These are phyloP conservation scores for Drosophila engyochracea DNA, from an alignment of 2,888 invertebrate genomes.

Conservation along the genomic window DNA sequence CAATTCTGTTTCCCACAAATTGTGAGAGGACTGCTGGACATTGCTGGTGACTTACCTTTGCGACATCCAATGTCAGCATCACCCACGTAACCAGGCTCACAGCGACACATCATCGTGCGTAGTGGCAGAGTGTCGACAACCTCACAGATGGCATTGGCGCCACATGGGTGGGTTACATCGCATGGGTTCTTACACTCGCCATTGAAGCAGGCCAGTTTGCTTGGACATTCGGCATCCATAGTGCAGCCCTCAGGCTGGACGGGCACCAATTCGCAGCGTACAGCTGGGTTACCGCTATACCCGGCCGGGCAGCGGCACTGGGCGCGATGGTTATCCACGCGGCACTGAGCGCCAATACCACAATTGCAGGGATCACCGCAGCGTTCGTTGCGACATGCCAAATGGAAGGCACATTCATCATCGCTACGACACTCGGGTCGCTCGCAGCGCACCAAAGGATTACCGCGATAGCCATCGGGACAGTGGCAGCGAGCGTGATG, in stretches of 20 bases:
- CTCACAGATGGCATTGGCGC: constrained; percentile 91
- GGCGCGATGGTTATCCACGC: constrained; percentile 91
- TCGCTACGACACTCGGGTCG: constrained; percentile 92
- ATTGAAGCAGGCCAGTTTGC: constrained; percentile 92
- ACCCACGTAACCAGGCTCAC: constrained; percentile 92
- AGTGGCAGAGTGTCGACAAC: constrained; percentile 94
- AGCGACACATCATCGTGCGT: constrained; percentile 95
- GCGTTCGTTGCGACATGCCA: constrained; percentile 91
- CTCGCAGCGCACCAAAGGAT: constrained; percentile 92
- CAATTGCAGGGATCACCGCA: constrained; percentile 95
- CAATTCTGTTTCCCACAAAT: background rate
- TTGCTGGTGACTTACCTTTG: constrained; percentile 87
- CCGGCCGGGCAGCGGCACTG: constrained; percentile 94
- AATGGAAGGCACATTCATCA: constrained; percentile 91
- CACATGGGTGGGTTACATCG: constrained; percentile 91
- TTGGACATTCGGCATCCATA: constrained; percentile 94
- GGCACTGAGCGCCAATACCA: constrained; percentile 91
- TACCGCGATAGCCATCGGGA: constrained; percentile 90
- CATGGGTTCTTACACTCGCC: constrained; percentile 94
- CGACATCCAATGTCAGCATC: constrained; percentile 94
- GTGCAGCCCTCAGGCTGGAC: constrained; percentile 89
- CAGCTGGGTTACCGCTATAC: constrained; percentile 91
- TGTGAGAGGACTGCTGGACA: background rate
- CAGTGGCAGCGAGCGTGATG: constrained; percentile 93
- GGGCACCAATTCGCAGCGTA: constrained; percentile 88